Conservation (phyloP, 2,797 vertebrate genomes). For the Denticeps clupeoides region DNA sequence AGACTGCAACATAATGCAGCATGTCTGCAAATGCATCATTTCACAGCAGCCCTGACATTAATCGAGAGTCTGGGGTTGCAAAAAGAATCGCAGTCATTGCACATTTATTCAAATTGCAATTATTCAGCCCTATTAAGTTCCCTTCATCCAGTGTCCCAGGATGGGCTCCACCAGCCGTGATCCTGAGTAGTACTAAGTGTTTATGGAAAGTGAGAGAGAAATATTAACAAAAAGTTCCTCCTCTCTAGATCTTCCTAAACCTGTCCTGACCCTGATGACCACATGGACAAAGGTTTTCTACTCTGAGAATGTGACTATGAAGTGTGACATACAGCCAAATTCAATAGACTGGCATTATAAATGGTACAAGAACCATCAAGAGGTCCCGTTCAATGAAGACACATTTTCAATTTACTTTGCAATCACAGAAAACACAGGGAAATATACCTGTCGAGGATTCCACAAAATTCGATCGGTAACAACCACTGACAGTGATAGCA, state of each 20-base stretch:
- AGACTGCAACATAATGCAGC: too few species aligned
- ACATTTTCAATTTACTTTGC: neutral
- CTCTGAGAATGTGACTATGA: slow-evolving; percentile 46
- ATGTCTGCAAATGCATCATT: too few species aligned
- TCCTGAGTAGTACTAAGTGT: too few species aligned
- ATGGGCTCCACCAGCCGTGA: too few species aligned
- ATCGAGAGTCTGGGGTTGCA: too few species aligned
- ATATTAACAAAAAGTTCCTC: neutral
- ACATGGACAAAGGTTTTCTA: slow-evolving; percentile 52
- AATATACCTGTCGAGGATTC: neutral
- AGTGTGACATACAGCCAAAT: slow-evolving; percentile 35
- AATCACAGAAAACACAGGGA: neutral
- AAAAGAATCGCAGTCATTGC: too few species aligned
- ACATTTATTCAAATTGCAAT: too few species aligned
- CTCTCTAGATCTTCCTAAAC: slow-evolving; percentile 38
- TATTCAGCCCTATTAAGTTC: too few species aligned
- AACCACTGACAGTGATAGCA: neutral
- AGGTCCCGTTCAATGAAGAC: neutral
- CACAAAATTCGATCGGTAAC: neutral
- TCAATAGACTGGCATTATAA: slow-evolving; percentile 26
- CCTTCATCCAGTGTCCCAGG: too few species aligned
- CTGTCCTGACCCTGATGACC: slow-evolving; percentile 42
- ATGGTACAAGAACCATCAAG: slow-evolving; percentile 25
- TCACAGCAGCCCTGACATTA: too few species aligned
- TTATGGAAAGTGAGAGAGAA: too few species aligned